Evolutionary conservation across 2,113 vertebrate genomes (phyloP).

Genomic region (Mobula birostris): DNA sequence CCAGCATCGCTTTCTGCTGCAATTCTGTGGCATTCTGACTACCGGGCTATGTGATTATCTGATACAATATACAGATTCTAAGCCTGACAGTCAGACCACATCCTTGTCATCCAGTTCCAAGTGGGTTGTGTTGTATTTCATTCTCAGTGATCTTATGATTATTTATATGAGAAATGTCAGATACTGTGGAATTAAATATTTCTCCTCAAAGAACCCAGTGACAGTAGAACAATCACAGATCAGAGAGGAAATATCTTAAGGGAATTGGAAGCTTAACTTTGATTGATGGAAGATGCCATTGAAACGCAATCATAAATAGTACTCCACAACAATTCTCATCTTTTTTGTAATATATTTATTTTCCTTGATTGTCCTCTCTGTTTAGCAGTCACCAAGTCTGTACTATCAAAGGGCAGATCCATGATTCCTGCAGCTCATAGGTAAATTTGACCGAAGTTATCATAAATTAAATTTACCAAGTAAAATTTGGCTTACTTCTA

Average conservation of each 20-base stretch:
- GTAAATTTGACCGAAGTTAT: background rate
- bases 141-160: background rate
- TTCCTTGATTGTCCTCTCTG: background rate
- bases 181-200: background rate
- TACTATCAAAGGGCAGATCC: background rate
- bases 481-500: background rate
- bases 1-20: background rate
- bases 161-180: background rate
- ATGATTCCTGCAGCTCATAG: background rate
- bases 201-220: background rate
- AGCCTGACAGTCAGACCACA: background rate
- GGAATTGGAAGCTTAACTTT: background rate
- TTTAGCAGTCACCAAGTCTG: background rate
- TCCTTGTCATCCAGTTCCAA: background rate
- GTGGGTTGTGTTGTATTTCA: background rate
- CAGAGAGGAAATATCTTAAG: background rate
- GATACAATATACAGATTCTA: constrained; percentile 8
- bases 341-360: background rate
- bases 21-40: background rate
- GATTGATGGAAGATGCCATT: background rate
- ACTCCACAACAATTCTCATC: background rate
- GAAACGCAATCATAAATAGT: background rate
- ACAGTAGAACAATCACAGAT: background rate
- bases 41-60: background rate
- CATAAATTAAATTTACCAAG: background rate